phyloP scores from a whole-genome alignment of 1,140 invertebrate genomes.

The Pogonognathellus flavescens region DNA sequence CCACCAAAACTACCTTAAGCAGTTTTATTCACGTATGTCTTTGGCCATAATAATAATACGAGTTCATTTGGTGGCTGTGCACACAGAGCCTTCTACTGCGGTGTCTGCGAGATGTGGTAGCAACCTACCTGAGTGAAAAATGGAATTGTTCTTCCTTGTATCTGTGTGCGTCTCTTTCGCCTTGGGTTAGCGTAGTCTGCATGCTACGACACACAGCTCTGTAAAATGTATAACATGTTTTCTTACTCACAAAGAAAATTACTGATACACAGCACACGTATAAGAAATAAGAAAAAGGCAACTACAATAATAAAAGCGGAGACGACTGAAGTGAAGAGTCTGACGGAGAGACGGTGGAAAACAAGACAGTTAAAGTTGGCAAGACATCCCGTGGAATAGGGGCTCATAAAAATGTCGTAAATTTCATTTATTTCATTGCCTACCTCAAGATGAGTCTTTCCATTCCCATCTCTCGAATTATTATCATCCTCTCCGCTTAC shows the following conservation, averaged over 20 bases:
- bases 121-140: slow-evolving; percentile 17
- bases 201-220: background rate
- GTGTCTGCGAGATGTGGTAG: background rate
- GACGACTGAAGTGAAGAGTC: slow-evolving; percentile 6
- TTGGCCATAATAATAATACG: background rate
- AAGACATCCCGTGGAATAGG: slow-evolving; percentile 33
- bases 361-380: slow-evolving; percentile 26
- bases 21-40: slow-evolving; percentile 4
- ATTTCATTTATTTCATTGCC: slow-evolving; percentile 53
- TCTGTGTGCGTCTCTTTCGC: background rate
- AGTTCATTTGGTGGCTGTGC: background rate
- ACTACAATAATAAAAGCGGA: slow-evolving; percentile 5
- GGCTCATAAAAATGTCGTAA: slow-evolving; percentile 48
- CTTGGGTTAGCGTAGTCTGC: slow-evolving; percentile 17
- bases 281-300: background rate
- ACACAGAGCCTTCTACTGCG: too few relatives aligned
- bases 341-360: background rate
- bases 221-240: background rate
- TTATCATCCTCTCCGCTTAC: background rate
- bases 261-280: background rate
- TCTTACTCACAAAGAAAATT: background rate
- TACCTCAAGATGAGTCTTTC: slow-evolving; percentile 31
- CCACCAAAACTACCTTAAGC: slow-evolving; percentile 23
- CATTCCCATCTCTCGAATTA: background rate
- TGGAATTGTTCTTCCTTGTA: background rate